Evolutionary conservation across 1,140 invertebrate species (phyloP), one percentile per base, ranked within the genome.

Genomic region (Cydia strobilella): DNA sequence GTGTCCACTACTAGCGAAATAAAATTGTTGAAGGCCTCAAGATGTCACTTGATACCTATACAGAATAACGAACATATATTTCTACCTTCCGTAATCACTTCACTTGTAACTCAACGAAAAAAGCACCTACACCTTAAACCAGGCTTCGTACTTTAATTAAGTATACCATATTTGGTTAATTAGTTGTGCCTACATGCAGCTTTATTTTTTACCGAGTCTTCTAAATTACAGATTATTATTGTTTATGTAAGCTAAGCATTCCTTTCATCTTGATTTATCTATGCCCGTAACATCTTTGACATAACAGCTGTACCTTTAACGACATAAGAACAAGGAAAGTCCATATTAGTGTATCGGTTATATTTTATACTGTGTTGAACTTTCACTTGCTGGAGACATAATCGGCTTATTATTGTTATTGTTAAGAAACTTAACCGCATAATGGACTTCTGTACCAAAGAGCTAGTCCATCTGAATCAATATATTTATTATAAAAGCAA

Each of bases 301-400:
- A 66, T 27, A 66, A 66, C 48, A 51, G 48, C 13, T 31, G 7
- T 63, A 66, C 6, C 25, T 66, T 31, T 66, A 66, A 66, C 10
- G 25, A 66, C 63, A 7, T 35, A 66, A 51, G 48, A 51, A 66
- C 13, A 35, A 63, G 59, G 59, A 27, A 63, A 63, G 59, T 63
- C 59, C 20, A 63, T 25, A 63, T 63, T 25, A 63, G 59, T 23
- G 59, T 27, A 63, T 63, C 23, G 20, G 59, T 63, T 63, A 51
- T 18, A 18, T 51, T 51, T 18, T 51, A n/a, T 6, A 51, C 35
- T 66, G 23, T 31, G 25, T n/a, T 31, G 13, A 31, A 66, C 63
- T 66, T 66, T 66, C 63, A n/a, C 63, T 66, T 66, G 20, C 20
- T 63, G 0, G 63, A 66, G 25, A 51, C n/a, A 35, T 35, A 66